phyloP scores from a whole-genome alignment of 1,140 invertebrate genomes.

The Hydropsyche tenuis region DNA sequence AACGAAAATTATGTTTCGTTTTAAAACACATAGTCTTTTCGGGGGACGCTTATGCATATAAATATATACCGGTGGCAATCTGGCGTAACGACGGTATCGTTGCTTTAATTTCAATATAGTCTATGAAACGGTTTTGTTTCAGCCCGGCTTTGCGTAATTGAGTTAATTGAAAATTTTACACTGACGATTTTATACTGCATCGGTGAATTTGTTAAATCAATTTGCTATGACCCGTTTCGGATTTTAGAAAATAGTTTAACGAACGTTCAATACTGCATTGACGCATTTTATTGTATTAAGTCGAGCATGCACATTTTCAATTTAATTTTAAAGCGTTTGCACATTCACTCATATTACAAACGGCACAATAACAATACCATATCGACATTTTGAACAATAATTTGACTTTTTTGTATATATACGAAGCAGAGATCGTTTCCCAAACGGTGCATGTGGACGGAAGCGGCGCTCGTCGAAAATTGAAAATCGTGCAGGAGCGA shows the following conservation, averaged over 20 bases:
- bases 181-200: background rate
- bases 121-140: background rate
- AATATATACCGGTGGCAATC: background rate
- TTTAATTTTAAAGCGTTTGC: no score
- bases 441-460: background rate
- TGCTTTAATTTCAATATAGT: slow-evolving; percentile 19
- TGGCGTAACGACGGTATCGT: slow-evolving; percentile 3
- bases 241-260: no score
- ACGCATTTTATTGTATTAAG: no score
- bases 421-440: background rate
- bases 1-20: background rate
- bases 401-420: background rate
- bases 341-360: no score
- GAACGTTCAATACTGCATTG: no score
- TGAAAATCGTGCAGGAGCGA: slow-evolving; percentile 1
- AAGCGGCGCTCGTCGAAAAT: background rate
- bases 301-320: no score
- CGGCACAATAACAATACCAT: no score
- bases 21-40: slow-evolving; percentile 9
- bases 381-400: no score
- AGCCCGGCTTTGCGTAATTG: background rate
- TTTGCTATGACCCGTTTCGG: no score
- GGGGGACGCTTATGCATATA: background rate
- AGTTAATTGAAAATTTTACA: slow-evolving; percentile 23
- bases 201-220: no score